Evolutionary conservation across 2,113 vertebrate genomes (phyloP).

Genomic region (Bombycilla garrulus): DNA sequence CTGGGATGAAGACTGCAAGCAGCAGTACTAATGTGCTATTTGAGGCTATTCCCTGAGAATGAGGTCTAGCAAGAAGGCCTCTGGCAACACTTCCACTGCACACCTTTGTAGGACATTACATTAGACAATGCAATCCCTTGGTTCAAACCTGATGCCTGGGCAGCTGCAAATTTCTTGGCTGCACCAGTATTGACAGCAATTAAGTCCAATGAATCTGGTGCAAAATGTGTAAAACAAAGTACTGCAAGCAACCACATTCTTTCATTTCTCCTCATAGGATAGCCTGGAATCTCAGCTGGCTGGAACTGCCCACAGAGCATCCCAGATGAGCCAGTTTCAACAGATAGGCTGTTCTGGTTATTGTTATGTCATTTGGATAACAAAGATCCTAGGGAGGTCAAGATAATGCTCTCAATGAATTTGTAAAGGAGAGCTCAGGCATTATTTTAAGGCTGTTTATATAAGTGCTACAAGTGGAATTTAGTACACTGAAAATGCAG

Average conservation of each 20-base stretch:
- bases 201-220: not conserved
- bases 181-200: not conserved
- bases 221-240: not conserved
- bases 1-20: not conserved
- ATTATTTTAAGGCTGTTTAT: not conserved
- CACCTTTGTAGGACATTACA: not conserved
- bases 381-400: not conserved
- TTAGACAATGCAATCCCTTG: not conserved
- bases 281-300: not conserved
- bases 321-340: not conserved
- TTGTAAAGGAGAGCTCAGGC: not conserved
- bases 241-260: rapidly evolving
- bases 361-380: not conserved
- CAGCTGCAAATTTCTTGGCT: not conserved
- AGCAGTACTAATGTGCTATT: not conserved
- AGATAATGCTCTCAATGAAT: not conserved
- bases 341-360: not conserved
- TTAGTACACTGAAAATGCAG: not conserved
- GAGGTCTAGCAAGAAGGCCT: not conserved
- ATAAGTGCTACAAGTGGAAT: not conserved
- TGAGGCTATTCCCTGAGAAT: not conserved
- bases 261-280: not conserved
- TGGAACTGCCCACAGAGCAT: not conserved
- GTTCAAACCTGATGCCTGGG: not conserved
- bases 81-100: not conserved